A percentile compares a stretch with the other conserved stretches of the same genome.
phyloP scores from a whole-genome alignment of 2,888 invertebrate genomes.

The Callyntrura sp. region DNA sequence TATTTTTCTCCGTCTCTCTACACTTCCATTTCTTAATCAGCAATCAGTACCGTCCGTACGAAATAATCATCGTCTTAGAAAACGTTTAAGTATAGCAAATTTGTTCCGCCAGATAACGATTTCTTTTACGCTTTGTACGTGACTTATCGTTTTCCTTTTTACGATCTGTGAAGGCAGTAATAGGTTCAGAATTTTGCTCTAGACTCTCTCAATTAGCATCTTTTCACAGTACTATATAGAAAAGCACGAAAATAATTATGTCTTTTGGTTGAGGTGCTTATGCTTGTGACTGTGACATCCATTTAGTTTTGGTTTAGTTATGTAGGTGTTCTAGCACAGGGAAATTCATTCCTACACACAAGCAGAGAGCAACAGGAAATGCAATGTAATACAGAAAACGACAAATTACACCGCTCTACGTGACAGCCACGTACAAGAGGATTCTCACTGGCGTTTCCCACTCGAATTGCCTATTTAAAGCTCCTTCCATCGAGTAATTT shows the following conservation, averaged over 20 bases:
- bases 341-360: not conserved
- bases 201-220: not conserved
- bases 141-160: conserved; percentile 47
- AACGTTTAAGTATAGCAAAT: not conserved
- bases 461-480: not conserved
- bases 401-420: no score
- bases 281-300: not conserved
- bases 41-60: no score
- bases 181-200: not conserved
- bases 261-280: not conserved
- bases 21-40: no score
- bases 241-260: not conserved
- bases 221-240: no score
- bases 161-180: conserved; percentile 45
- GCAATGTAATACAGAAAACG: not conserved
- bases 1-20: no score
- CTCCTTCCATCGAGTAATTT: no score
- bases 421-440: no score
- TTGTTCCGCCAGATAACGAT: not conserved
- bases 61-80: not conserved
- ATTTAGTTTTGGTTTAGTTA: not conserved
- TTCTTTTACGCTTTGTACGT: conserved; percentile 39
- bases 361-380: not conserved
- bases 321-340: not conserved
- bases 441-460: not conserved